Conservation (phyloP, 1,140 invertebrate genomes). For the Stegodyphus dumicola region DNA sequence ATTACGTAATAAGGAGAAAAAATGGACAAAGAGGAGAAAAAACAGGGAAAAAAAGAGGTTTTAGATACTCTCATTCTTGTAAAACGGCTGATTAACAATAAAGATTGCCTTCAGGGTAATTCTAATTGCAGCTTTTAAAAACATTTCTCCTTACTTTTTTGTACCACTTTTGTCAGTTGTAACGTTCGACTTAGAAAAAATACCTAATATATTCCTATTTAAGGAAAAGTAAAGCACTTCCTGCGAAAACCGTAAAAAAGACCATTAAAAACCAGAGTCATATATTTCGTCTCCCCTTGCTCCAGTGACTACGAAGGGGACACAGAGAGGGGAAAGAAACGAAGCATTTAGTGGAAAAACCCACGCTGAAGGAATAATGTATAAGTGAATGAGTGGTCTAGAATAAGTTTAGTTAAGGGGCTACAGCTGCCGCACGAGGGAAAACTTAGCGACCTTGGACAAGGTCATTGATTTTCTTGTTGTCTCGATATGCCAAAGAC, state of each 20-base stretch:
- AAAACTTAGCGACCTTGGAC: conserved; percentile 11
- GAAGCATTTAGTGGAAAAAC: conserved; percentile 36
- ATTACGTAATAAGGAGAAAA: too few species aligned
- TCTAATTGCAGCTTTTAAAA: too few species aligned
- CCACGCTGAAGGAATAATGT: conserved; percentile 44
- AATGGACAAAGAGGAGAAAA: too few species aligned
- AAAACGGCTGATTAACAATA: too few species aligned
- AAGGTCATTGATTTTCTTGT: conserved; percentile 56
- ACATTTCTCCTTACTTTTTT: too few species aligned
- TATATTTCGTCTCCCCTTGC: background rate
- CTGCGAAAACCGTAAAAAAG: background rate
- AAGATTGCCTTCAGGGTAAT: too few species aligned
- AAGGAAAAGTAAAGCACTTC: too few species aligned
- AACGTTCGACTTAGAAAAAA: too few species aligned
- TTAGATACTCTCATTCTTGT: too few species aligned
- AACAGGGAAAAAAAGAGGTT: too few species aligned
- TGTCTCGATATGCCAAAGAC: conserved; percentile 42
- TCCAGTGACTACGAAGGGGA: background rate
- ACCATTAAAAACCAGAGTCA: background rate
- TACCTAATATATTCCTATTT: too few species aligned
- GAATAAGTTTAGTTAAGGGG: conserved; percentile 34
- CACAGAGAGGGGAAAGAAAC: background rate
- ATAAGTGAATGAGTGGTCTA: conserved; percentile 37
- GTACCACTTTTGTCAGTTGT: too few species aligned
- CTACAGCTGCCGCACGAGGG: conserved; percentile 25